phyloP scores from a whole-genome alignment of 2,888 invertebrate species.

The Lagria hirta region DNA sequence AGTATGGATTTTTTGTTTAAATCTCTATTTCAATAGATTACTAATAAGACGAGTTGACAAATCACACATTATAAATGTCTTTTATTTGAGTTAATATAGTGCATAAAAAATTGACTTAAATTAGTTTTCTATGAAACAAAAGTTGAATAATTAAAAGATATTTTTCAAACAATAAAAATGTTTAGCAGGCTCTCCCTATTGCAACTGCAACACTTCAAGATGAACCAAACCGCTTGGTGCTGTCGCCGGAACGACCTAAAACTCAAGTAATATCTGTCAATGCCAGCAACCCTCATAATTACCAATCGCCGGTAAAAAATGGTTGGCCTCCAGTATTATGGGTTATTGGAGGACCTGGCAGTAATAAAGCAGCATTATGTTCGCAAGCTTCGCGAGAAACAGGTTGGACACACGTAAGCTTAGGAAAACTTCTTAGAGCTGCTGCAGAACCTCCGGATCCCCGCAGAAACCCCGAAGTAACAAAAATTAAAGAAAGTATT shows the following conservation, averaged over 20 bases:
- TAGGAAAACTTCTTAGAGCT: conserved; percentile 77
- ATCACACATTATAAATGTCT: conserved; percentile 11
- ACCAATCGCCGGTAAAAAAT: conserved; percentile 47
- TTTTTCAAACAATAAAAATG: too few species aligned
- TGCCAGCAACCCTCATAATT: conserved; percentile 35
- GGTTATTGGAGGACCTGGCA: conserved; percentile 85
- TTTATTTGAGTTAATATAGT: too few species aligned
- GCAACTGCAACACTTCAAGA: conserved; percentile 6
- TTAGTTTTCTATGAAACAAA: too few species aligned
- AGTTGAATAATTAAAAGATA: too few species aligned
- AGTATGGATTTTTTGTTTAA: conserved; percentile 8
- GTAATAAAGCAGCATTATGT: conserved; percentile 83
- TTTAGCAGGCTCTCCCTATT: conserved; percentile 15
- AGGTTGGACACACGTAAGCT: conserved; percentile 56
- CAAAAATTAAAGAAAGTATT: conserved; percentile 66
- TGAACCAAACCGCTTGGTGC: conserved; percentile 22
- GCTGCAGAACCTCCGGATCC: conserved; percentile 61
- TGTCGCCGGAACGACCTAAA: conserved; percentile 41
- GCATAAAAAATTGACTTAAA: too few species aligned
- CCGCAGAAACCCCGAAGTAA: conserved; percentile 44
- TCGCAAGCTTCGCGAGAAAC: conserved; percentile 68
- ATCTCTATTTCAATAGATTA: conserved; percentile 8
- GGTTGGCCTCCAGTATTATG: conserved; percentile 51
- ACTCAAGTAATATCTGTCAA: conserved; percentile 51
- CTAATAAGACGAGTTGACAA: conserved; percentile 8